Evolutionary conservation across 2,113 vertebrate genomes (phyloP).

Genomic region (Xyliphius kryptos): DNA sequence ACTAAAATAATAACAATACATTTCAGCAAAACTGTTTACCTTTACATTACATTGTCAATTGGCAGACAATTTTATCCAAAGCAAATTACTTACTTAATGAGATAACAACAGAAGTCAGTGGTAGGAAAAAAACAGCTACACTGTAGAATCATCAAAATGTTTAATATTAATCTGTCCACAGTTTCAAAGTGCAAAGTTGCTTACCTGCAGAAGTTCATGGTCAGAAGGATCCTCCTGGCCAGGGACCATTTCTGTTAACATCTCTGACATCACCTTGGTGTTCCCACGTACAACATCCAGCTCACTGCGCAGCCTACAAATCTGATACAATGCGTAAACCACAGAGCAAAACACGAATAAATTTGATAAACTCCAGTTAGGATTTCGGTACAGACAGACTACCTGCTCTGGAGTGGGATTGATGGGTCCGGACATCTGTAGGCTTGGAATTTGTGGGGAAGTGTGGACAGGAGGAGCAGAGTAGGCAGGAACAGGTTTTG

Average conservation of each 20-base stretch:
- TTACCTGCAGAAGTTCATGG: conserved; percentile 88
- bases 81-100: too few species aligned
- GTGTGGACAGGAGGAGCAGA: conserved; percentile 59
- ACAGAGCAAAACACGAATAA: not conserved
- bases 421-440: conserved; percentile 77
- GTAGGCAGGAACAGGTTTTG: conserved; percentile 61
- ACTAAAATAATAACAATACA: too few species aligned
- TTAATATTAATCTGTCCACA: too few species aligned
- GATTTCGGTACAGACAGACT: conserved; percentile 18
- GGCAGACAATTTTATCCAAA: too few species aligned
- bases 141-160: too few species aligned
- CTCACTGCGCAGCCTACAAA: conserved; percentile 88
- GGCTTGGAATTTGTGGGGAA: conserved; percentile 66
- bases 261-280: conserved; percentile 98
- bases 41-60: too few species aligned
- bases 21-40: too few species aligned
- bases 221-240: conserved; percentile 95
- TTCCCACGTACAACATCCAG: conserved; percentile 94
- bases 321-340: conserved; percentile 55
- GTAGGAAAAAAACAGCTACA: too few species aligned
- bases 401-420: conserved; percentile 93
- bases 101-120: too few species aligned
- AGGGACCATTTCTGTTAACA: conserved; percentile 96
- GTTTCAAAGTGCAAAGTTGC: too few species aligned
- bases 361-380: not conserved